Conservation (phyloP, 2,797 vertebrate species). For the Neomorphus geoffroyi region DNA sequence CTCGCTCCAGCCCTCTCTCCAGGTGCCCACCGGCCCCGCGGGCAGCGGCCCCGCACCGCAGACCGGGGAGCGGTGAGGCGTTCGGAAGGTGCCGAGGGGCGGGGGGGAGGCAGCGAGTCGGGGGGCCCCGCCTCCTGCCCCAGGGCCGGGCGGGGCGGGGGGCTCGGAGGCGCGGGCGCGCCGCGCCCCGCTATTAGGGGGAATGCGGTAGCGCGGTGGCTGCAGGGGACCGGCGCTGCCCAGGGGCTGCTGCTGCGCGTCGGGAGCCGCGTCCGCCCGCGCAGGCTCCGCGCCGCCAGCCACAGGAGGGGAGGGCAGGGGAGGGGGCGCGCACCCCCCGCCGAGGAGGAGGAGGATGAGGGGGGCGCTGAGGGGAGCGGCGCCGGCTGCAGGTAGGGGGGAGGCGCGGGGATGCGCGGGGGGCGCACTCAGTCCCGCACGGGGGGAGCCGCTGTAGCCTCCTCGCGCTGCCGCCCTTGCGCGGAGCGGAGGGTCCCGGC, state of each 20-base stretch:
- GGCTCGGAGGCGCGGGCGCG: neutral
- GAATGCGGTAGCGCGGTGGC: conserved; percentile 87
- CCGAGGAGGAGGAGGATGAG: conserved; percentile 38
- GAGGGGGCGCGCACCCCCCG: conserved; percentile 12
- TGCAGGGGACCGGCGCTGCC: conserved; percentile 71
- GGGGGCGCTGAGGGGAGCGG: conserved; percentile 58
- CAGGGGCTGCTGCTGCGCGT: conserved; percentile 61
- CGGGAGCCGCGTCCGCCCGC: neutral
- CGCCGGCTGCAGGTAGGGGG: conserved; percentile 73
- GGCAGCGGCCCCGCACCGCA: fast-evolving
- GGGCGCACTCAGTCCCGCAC: too few species aligned
- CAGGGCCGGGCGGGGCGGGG: conserved; percentile 46
- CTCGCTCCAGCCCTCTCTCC: neutral
- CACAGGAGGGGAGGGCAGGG: neutral
- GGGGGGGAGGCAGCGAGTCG: neutral
- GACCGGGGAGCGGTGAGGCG: neutral
- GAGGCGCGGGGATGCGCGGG: conserved; percentile 12
- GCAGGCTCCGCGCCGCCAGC: neutral
- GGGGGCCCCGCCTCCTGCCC: neutral
- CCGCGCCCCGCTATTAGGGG: conserved; percentile 79
- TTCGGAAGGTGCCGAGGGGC: neutral
- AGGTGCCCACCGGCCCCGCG: neutral
- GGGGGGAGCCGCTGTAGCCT: too few species aligned
- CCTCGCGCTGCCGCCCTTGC: neutral
- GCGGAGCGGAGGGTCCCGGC: too few species aligned